Percentiles rank a stretch among this genome's conserved stretches.
Conservation (phyloP, 1,140 invertebrate species). For the Drosophila repletoides region DNA sequence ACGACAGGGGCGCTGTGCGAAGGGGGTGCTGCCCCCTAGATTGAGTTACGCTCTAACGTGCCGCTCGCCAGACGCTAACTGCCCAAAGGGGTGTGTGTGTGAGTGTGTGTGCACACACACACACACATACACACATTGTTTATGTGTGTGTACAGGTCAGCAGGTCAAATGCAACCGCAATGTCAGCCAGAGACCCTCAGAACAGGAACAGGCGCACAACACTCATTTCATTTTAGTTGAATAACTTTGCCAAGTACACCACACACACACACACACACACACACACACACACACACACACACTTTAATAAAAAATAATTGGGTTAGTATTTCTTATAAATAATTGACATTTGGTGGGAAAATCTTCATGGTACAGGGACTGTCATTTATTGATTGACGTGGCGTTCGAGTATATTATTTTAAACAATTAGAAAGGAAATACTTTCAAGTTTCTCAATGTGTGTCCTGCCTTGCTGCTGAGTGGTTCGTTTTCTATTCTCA, state of each 20-base stretch:
- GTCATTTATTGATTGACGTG: constrained; percentile 71
- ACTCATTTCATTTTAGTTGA: constrained; percentile 46
- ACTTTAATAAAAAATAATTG: constrained; percentile 45
- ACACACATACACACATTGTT: too few species aligned
- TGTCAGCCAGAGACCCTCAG: constrained; percentile 63
- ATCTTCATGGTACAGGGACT: constrained; percentile 47
- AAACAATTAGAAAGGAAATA: constrained; percentile 21
- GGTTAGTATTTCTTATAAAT: constrained; percentile 58
- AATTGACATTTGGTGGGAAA: constrained; percentile 72
- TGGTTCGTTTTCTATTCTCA: constrained; percentile 38
- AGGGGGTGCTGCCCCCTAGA: too few species aligned
- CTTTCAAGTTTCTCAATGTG: constrained; percentile 54
- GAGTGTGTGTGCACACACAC: not conserved
- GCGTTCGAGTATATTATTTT: constrained; percentile 8
- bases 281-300: not conserved
- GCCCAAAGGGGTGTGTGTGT: not conserved
- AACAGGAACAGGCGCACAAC: constrained; percentile 21
- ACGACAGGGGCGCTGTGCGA: not conserved
- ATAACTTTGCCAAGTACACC: constrained; percentile 29
- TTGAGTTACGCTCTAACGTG: not conserved
- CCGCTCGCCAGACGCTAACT: constrained; percentile 28
- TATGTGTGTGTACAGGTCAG: constrained; percentile 55
- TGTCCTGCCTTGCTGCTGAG: constrained; percentile 37
- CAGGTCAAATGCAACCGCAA: constrained; percentile 77
- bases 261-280: constrained; percentile 9